phyloP scores from a whole-genome alignment of 1,140 invertebrate species.

The Halyomorpha halys region DNA sequence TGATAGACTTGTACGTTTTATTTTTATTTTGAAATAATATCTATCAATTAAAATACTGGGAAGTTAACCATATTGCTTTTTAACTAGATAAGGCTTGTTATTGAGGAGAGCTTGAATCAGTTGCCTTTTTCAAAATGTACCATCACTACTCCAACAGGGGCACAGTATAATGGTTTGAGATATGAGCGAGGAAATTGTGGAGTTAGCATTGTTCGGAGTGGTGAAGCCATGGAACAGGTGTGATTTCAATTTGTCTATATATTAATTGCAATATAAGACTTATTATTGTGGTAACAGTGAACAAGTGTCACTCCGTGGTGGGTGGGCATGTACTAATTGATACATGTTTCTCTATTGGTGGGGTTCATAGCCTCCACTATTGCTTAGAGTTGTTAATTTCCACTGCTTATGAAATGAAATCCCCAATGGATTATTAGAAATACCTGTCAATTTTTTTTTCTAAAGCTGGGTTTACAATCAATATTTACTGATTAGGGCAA shows the following conservation, averaged over 20 bases:
- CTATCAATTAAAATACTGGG: not conserved
- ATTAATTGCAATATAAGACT: not conserved
- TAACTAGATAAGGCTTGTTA: constrained; percentile 76
- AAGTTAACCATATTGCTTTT: not conserved
- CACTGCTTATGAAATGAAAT: too few relatives aligned
- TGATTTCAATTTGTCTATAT: not conserved
- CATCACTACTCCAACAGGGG: constrained; percentile 87
- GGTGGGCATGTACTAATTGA: too few relatives aligned
- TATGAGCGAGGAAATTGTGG: constrained; percentile 96
- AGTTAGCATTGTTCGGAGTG: constrained; percentile 75
- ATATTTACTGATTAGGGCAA: too few relatives aligned
- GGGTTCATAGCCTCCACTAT: too few relatives aligned
- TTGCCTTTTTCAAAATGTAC: constrained; percentile 82
- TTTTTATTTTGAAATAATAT: constrained; percentile 13
- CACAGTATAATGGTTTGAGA: constrained; percentile 79
- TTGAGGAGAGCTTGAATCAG: constrained; percentile 97
- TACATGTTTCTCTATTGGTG: too few relatives aligned
- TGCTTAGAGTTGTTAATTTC: too few relatives aligned
- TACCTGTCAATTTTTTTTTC: too few relatives aligned
- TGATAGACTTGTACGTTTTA: constrained; percentile 62
- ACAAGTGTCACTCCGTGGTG: too few relatives aligned
- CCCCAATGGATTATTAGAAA: too few relatives aligned
- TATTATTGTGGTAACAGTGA: too few relatives aligned
- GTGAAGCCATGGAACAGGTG: constrained; percentile 96
- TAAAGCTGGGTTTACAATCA: too few relatives aligned